Percentiles rank a stretch among this genome's conserved stretches.
Conservation (phyloP, 2,113 vertebrate genomes). For the Sylvietta virens region DNA sequence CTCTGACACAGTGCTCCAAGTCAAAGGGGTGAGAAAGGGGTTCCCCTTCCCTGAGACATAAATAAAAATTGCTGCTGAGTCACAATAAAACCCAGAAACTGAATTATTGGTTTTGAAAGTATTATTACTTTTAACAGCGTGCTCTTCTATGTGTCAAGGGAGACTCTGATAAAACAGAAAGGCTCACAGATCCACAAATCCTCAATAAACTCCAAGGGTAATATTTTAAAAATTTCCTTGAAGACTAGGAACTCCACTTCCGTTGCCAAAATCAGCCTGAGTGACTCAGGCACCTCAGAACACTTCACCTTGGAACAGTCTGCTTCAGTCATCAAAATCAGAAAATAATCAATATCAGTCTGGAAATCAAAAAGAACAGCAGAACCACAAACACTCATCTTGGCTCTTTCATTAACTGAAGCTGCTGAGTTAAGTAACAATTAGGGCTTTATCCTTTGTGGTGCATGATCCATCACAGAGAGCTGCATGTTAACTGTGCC, state of each 20-base stretch:
- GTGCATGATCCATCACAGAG: not conserved
- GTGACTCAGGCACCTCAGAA: not conserved
- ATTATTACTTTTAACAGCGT: not conserved
- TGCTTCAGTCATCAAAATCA: not conserved
- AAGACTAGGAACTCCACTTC: not conserved
- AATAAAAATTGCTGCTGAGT: not conserved
- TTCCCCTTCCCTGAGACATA: not conserved
- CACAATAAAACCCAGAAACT: not conserved
- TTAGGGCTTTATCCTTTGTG: not conserved
- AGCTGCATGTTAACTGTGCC: not conserved
- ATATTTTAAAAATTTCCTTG: not conserved
- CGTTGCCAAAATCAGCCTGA: not conserved
- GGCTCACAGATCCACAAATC: not conserved
- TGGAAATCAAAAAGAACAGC: not conserved
- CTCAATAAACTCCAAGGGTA: not conserved
- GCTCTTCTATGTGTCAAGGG: not conserved
- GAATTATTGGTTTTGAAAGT: not conserved
- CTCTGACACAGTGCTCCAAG: not conserved
- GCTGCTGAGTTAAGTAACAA: not conserved
- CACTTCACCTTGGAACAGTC: not conserved
- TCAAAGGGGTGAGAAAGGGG: not conserved
- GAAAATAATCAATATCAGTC: too few relatives aligned
- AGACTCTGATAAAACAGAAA: not conserved
- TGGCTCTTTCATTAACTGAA: not conserved
- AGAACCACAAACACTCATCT: not conserved